Conservation (phyloP, 1,140 invertebrate genomes). For the Drosophila guanche region DNA sequence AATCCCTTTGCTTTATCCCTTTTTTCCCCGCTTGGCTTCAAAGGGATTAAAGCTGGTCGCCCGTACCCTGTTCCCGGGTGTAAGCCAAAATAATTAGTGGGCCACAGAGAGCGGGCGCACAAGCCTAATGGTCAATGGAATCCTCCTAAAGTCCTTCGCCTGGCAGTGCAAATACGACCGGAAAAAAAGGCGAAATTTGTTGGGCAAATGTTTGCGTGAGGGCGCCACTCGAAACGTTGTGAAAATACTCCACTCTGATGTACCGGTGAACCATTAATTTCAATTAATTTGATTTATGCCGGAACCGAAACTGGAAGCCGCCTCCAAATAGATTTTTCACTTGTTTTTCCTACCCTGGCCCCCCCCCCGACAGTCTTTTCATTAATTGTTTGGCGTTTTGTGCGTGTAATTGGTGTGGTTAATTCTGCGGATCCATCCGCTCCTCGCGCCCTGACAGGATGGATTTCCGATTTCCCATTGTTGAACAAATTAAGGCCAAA, state of each 20-base stretch:
- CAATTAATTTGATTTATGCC: constrained; percentile 78
- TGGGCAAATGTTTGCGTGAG: constrained; percentile 52
- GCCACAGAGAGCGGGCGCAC: constrained; percentile 18
- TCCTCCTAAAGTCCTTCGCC: constrained; percentile 26
- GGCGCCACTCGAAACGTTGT: constrained; percentile 44
- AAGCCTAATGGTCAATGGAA: constrained; percentile 42
- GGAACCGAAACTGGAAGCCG: constrained; percentile 45
- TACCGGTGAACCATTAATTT: constrained; percentile 68
- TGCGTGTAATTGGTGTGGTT: constrained; percentile 63
- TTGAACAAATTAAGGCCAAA: constrained; percentile 63
- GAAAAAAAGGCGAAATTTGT: constrained; percentile 28
- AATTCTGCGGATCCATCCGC: constrained; percentile 21
- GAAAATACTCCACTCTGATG: not conserved
- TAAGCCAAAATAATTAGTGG: constrained; percentile 75
- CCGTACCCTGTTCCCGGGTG: constrained; percentile 1
- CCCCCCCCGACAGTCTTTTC: constrained; percentile 9
- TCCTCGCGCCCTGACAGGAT: not conserved
- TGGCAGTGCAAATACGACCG: constrained; percentile 14
- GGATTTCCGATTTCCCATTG: constrained; percentile 29
- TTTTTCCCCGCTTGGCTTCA: constrained; percentile 37
- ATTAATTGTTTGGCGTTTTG: constrained; percentile 67
- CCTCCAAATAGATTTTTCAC: constrained; percentile 52
- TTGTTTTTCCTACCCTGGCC: constrained; percentile 2
- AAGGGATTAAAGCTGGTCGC: constrained; percentile 48
- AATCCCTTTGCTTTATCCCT: constrained; percentile 42